Evolutionary conservation across 2,113 vertebrate species (phyloP), one percentile per base, ranked within the genome.

Genomic region (Myodes glareolus): DNA sequence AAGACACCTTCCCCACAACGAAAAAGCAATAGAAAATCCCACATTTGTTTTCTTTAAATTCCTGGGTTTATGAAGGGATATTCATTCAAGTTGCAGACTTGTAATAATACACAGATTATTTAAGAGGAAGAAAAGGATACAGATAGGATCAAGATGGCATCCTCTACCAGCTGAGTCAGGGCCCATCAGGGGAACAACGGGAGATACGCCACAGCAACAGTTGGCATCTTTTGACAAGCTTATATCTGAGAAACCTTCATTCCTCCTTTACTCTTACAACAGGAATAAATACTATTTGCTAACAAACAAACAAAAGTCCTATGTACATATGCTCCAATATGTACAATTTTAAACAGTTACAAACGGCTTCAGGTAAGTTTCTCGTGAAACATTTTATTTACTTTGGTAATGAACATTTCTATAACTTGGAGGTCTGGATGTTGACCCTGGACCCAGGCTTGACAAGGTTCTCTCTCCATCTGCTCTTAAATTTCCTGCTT

Each of bases 401-500:
- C 67, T 97, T 96, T 88, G 36, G 9, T 77, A 68, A 81, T 90
- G 65, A 94, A 93, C 23, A n/a, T 29, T 76, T 94, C 90, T 94
- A 13, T 77, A 77, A 89, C 85, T 65, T 65, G 10, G 42, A 16
- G 70, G 19, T 58, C 23, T 63, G n/a, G 25, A 78, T 50, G 21
- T 73, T 93, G 86, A 14, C 50, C 36, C 77, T 85, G 31, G 70
- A 91, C 47, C 31, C 76, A 92, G 68, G 87, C 63, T 25, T 19
- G 8, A 88, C 16, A 14, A 90, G 63, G 5, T 12, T 76, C 25
- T 70, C 25, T 87, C 19, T 86, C 31, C 70, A 16, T 93, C 58
- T 75, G 63, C 47, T 92, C 80, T 47, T 88, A 70, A 68, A 94
- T 92, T 90, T 76, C n/a, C 36, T 90, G 47, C 16, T 70, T 96